phyloP scores from a whole-genome alignment of 1,140 invertebrate genomes.

The Drosophila sturtevanti region DNA sequence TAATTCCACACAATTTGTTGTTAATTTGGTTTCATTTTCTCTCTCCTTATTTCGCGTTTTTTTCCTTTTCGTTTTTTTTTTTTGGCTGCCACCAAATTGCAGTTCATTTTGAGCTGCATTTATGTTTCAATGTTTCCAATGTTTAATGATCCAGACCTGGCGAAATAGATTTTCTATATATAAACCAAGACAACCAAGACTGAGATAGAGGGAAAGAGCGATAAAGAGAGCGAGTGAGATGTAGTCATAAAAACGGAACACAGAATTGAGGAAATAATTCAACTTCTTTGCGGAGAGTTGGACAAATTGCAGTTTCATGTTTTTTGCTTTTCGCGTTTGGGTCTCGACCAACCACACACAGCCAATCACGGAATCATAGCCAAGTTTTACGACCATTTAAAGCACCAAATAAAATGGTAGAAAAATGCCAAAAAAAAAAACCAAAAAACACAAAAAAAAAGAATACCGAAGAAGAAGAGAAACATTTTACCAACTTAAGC shows the following conservation, averaged over 20 bases:
- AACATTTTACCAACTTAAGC: slow-evolving; percentile 55
- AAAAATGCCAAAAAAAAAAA: slow-evolving; percentile 13
- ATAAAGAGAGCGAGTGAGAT: not conserved
- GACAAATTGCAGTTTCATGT: slow-evolving; percentile 70
- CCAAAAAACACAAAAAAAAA: not conserved
- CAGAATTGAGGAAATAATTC: slow-evolving; percentile 50
- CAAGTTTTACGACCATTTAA: slow-evolving; percentile 64
- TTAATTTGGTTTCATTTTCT: not conserved
- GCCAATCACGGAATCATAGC: slow-evolving; percentile 45
- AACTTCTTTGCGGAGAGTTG: slow-evolving; percentile 34
- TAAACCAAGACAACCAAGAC: slow-evolving; percentile 23
- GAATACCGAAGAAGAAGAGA: slow-evolving; percentile 27
- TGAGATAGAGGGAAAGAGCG: not conserved
- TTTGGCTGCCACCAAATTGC: not conserved
- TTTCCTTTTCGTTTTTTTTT: too few relatives aligned
- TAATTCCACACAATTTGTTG: slow-evolving; percentile 14
- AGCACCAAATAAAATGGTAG: slow-evolving; percentile 49
- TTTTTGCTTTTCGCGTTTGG: slow-evolving; percentile 1
- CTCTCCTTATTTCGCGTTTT: too few relatives aligned
- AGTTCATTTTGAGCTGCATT: slow-evolving; percentile 18
- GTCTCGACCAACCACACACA: slow-evolving; percentile 11
- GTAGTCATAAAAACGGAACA: slow-evolving; percentile 40
- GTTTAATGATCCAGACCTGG: slow-evolving; percentile 41
- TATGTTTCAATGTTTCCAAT: slow-evolving; percentile 21
- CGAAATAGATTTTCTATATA: slow-evolving; percentile 41